Percentiles rank a stretch among this genome's conserved stretches.
Evolutionary conservation across 2,888 invertebrate genomes (phyloP).

Genomic region (Artemia sinica): DNA sequence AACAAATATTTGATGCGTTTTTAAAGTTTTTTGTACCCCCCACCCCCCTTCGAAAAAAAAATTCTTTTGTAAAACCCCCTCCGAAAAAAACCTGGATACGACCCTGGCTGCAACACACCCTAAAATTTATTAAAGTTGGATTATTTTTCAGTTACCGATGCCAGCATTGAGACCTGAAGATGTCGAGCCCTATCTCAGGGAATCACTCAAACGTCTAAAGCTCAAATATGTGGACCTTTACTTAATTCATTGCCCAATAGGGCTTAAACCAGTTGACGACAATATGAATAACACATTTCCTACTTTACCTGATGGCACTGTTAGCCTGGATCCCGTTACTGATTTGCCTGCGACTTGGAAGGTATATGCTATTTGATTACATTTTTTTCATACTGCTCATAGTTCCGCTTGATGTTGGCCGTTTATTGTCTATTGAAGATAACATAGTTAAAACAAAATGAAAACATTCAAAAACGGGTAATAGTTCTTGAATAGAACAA

Average conservation of each 20-base stretch:
- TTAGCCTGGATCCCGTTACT: constrained; percentile 40
- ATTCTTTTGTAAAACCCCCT: no score
- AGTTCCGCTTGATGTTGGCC: no score
- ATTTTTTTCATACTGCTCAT: background rate
- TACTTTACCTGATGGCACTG: constrained; percentile 11
- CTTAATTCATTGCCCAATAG: constrained; percentile 31
- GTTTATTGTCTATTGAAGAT: background rate
- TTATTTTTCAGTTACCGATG: constrained; percentile 25
- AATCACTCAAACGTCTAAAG: constrained; percentile 28
- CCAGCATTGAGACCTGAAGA: constrained; percentile 25
- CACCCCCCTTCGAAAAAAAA: no score
- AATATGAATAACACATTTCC: constrained; percentile 17
- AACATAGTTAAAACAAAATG: background rate
- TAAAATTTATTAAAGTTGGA: no score
- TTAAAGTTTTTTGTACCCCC: no score
- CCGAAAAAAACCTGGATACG: no score
- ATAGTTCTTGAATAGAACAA: no score
- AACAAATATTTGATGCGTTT: no score
- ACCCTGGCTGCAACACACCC: no score
- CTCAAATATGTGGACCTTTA: constrained; percentile 33
- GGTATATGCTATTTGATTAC: constrained; percentile 35
- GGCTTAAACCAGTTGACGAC: constrained; percentile 21
- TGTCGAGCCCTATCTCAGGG: constrained; percentile 25
- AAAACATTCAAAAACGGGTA: background rate
- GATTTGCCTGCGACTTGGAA: constrained; percentile 58